A percentile compares a stretch with the other conserved stretches of the same genome.
These are phyloP conservation scores for Bolborhynchus lineola DNA, from an alignment of 2,113 vertebrate species.

Conservation along the genomic window DNA sequence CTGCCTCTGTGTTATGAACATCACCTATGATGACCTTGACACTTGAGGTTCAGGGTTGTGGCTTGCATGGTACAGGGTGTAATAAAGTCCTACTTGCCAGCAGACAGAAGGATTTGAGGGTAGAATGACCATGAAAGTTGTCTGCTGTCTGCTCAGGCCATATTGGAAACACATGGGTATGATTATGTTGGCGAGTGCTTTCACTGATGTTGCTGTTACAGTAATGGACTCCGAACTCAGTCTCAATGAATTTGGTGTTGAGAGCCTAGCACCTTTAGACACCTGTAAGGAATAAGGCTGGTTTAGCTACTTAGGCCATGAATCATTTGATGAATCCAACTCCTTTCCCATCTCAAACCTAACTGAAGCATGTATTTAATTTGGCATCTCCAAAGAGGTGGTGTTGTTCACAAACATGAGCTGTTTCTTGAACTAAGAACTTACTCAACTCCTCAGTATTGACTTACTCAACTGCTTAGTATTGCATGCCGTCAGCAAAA, in stretches of 20 bases:
- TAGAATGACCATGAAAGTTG: not conserved
- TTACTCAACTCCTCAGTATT: not conserved
- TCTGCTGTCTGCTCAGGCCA: not conserved
- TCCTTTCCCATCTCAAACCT: not conserved
- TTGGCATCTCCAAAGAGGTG: not conserved
- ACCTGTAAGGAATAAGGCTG: not conserved
- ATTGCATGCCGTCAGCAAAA: not conserved
- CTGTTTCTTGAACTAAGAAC: not conserved
- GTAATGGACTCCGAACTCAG: not conserved
- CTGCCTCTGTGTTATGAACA: not conserved
- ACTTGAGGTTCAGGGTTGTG: not conserved
- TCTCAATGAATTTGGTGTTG: not conserved
- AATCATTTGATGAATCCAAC: not conserved
- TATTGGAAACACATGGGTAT: not conserved
- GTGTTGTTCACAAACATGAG: not conserved
- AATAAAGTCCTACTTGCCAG: not conserved
- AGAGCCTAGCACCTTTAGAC: not conserved
- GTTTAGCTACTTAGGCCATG: not conserved
- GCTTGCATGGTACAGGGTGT: not conserved
- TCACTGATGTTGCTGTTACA: not conserved
- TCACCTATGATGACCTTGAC: not conserved
- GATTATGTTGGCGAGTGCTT: not conserved
- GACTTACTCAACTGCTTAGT: not conserved
- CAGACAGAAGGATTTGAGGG: not conserved
- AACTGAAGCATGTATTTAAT: not conserved